A percentile compares a stretch with the other conserved stretches of the same genome.
Evolutionary conservation across 2,888 invertebrate genomes (phyloP).

Genomic region (Drosophila aldrichi): DNA sequence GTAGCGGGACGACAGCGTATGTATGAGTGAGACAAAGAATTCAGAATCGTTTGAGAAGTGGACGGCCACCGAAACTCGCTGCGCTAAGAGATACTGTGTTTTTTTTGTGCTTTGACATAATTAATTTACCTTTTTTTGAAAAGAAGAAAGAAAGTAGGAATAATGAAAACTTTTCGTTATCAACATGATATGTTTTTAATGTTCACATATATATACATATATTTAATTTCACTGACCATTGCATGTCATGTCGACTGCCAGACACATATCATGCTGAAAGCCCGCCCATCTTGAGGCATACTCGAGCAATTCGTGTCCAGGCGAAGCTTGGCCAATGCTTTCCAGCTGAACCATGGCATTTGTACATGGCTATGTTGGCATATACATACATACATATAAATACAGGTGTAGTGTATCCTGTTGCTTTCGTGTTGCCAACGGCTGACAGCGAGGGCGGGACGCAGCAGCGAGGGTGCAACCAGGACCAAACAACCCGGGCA

Average conservation of each 20-base stretch:
- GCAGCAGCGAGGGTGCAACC: background rate
- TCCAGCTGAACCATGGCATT: constrained; percentile 12
- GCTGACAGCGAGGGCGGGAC: background rate
- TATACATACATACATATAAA: constrained; percentile 19
- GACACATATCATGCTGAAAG: constrained; percentile 38
- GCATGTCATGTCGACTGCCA: constrained; percentile 41
- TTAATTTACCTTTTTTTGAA: background rate
- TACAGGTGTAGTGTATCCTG: constrained; percentile 53
- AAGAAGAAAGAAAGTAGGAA: background rate
- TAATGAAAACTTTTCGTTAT: background rate
- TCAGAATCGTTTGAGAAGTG: no score
- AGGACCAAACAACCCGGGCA: constrained; percentile 32
- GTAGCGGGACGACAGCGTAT: no score
- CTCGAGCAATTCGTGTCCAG: constrained; percentile 32
- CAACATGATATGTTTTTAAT: constrained; percentile 1
- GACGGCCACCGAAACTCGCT: no score
- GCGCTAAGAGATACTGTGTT: no score
- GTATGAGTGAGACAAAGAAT: no score
- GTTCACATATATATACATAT: constrained; percentile 11
- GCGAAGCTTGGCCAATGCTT: constrained; percentile 30
- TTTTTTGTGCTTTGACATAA: no score
- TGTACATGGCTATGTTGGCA: constrained; percentile 21
- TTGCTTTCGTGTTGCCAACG: constrained; percentile 46
- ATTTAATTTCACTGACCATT: constrained; percentile 28
- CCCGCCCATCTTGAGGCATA: constrained; percentile 32